Evolutionary conservation across 2,797 vertebrate genomes (phyloP), one percentile per base, ranked within the genome.

Genomic region (Smutsia gigantea): DNA sequence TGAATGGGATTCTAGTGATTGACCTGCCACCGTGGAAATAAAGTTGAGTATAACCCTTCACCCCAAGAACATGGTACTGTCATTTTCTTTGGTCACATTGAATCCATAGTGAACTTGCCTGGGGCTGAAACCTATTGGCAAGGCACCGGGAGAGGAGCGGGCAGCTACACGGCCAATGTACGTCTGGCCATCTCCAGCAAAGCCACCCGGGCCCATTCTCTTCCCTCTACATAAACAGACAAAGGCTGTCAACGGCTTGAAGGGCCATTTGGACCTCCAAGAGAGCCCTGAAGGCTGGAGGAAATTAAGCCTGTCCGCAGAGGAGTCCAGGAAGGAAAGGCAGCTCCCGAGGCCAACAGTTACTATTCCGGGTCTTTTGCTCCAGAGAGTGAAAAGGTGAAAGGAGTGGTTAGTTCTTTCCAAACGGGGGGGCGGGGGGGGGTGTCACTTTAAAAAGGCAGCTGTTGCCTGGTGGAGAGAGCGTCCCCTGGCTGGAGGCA

Each of bases 131-230:
- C 46, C 46, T 11, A 46, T 46, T 46, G 46, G 46, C 46, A 46
- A 46, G 46, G 11, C 46, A 46, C 46, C 46, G 46, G 46, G 59
- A 34, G 11, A 2, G 39, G 25, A 31, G 19, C 13, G 1, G 18
- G n/a, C 61, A 23, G 49, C 25, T 18, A 11, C 90, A 27, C 6
- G 0, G 3, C 9, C 5, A 0, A n/a, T 5, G 0, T 1, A 7
- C 19, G 9, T 46, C 46, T 11, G 46, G 46, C 46, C 46, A 46
- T 74, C 61, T 71, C 87, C 68, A 34, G 37, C 49, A 46, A 34
- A 87, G 34, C 88, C n/a, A 34, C 75, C 0, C 1, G 14, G n/a
- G 53, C n/a, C 42, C 29, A 27, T 5, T 23, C 72, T 77, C 10
- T 19, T 34, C 9, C 53, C 64, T 69, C 53, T 64, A 39, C 4